Evolutionary conservation across 1,140 invertebrate species (phyloP).

Genomic region (Drosophila carrolli): DNA sequence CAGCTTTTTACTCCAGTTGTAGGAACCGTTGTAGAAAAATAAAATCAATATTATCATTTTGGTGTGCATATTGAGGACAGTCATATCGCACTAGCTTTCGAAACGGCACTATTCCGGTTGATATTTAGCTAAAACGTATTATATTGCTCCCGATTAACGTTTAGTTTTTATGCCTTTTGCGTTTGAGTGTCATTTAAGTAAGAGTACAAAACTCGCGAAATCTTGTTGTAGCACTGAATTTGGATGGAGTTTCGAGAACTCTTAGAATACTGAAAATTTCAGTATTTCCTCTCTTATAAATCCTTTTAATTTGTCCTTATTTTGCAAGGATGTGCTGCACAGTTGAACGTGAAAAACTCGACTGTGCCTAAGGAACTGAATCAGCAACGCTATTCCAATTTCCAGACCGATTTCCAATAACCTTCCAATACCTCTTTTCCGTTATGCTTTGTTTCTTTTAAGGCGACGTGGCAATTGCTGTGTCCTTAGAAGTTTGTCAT

Average conservation of each 20-base stretch:
- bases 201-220: slow-evolving; percentile 13
- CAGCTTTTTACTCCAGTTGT: slow-evolving; percentile 84
- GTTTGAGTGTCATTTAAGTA: slow-evolving; percentile 75
- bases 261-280: background rate
- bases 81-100: slow-evolving; percentile 67
- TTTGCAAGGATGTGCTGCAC: slow-evolving; percentile 25
- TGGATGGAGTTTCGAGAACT: slow-evolving; percentile 7
- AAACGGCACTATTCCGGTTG: slow-evolving; percentile 1
- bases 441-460: slow-evolving; percentile 18
- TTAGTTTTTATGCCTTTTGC: slow-evolving; percentile 76
- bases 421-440: slow-evolving; percentile 46
- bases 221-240: slow-evolving; percentile 4
- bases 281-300: slow-evolving; percentile 15
- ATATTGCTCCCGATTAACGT: background rate
- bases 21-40: slow-evolving; percentile 84
- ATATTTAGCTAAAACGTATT: background rate
- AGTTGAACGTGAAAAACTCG: slow-evolving; percentile 56
- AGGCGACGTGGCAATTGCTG: slow-evolving; percentile 9
- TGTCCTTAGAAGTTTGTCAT: slow-evolving; percentile 16
- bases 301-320: slow-evolving; percentile 7
- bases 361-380: slow-evolving; percentile 53
- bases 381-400: slow-evolving; percentile 29
- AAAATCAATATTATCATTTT: slow-evolving; percentile 84
- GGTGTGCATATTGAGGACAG: slow-evolving; percentile 78
- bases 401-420: slow-evolving; percentile 54